phyloP scores from a whole-genome alignment of 2,113 vertebrate species.

The Saguinus imperator region DNA sequence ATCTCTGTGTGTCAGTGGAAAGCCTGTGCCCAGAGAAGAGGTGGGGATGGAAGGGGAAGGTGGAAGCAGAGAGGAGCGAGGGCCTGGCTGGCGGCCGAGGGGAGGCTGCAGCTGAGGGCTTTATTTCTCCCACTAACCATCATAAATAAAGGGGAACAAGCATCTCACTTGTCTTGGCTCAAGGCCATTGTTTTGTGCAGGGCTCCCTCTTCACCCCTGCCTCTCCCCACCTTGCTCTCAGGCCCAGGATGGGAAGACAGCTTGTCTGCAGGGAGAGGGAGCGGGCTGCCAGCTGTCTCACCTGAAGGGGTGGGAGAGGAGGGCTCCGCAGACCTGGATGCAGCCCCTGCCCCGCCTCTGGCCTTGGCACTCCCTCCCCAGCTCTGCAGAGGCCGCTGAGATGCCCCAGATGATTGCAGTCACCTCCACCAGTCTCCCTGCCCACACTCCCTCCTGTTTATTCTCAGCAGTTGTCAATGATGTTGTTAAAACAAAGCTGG shows the following conservation, averaged over 20 bases:
- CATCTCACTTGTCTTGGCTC: conserved; percentile 63
- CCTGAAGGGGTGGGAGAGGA: neutral
- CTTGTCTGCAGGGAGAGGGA: conserved; percentile 39
- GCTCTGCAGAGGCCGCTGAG: neutral
- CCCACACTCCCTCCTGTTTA: neutral
- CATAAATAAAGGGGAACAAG: conserved; percentile 64
- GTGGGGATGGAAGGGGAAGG: neutral
- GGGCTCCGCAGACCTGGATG: neutral
- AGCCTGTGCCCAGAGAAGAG: conserved; percentile 68
- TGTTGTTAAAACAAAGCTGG: neutral
- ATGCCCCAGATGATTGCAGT: neutral
- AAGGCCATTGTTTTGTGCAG: conserved; percentile 23
- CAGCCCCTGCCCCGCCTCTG: too few relatives aligned
- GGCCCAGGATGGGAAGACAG: neutral
- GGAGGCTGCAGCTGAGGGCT: conserved; percentile 61
- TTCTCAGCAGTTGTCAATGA: neutral
- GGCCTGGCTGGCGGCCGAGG: conserved; percentile 62
- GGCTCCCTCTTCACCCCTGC: neutral
- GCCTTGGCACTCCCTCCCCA: too few relatives aligned
- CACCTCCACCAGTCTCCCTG: neutral
- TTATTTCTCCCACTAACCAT: conserved; percentile 50
- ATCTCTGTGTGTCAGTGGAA: conserved; percentile 75
- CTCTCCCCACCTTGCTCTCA: neutral
- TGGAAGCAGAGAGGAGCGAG: conserved; percentile 11
- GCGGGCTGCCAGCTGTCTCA: conserved; percentile 57